Percentiles rank a stretch among this genome's conserved stretches.
These are phyloP conservation scores for Onychomys leucogaster DNA, from an alignment of 2,797 vertebrate species.

Conservation along the genomic window DNA sequence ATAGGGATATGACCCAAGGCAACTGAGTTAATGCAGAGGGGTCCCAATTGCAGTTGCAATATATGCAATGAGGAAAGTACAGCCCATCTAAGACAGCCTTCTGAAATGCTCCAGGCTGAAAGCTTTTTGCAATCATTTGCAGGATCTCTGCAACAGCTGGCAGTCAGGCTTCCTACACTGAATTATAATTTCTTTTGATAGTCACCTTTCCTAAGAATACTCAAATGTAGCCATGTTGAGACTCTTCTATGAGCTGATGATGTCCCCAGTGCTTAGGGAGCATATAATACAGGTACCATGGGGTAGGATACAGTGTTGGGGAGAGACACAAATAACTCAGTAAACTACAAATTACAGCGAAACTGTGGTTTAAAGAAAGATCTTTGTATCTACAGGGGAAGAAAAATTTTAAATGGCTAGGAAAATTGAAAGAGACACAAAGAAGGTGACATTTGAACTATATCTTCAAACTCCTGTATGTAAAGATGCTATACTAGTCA, in stretches of 20 bases:
- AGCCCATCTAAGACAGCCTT: background rate
- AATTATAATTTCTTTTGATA: background rate
- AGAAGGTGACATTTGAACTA: background rate
- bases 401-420: background rate
- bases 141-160: background rate
- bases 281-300: background rate
- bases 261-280: background rate
- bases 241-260: background rate
- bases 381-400: background rate
- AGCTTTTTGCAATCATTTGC: background rate
- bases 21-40: background rate
- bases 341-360: background rate
- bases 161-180: background rate
- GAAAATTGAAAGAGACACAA: background rate
- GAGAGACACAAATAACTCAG: background rate
- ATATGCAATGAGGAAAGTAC: background rate
- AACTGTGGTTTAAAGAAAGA: slow-evolving; percentile 10
- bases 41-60: background rate
- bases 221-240: background rate
- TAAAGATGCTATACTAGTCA: background rate
- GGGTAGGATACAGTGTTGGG: background rate
- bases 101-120: background rate
- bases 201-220: background rate
- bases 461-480: background rate
- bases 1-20: background rate